Base-by-base conservation (phyloP, 2,113 vertebrate genomes). In the Tamias sibiricus region DNA sequence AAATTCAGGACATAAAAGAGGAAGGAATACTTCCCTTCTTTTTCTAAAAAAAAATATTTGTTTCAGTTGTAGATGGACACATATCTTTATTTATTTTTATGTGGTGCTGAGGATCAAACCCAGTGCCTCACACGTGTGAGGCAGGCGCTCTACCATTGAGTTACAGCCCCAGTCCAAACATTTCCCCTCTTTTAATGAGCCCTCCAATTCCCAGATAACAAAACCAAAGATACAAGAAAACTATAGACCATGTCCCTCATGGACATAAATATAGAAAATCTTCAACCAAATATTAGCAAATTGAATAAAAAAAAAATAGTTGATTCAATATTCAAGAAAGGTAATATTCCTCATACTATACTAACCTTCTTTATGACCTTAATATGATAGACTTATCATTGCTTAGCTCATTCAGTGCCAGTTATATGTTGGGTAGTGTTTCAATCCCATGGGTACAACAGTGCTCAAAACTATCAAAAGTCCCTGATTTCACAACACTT, bases 181-280 rank as follows among this genome's bases (percentile, higher is more conserved):
- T n/a, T n/a, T n/a, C 66, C 62, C 22, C 2, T 44, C n/a, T 90
- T 80, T 87, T 26, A 85, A 52, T 49, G 40, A 83, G 62, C 12
- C 13, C 8, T 69, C 44, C 24, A 54, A 62, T 92, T 94, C n/a
- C 26, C 30, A 54, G 59, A 90, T 14, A 79, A 12, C 49, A 82
- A 92, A 94, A 72, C 13, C 20, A 80, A 97, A 59, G 19, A 64
- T 14, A 26, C 6, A 64, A 72, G 9, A 86, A 96, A 96, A 84
- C n/a, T 74, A 93, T 5, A 94, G 24, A 82, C 44, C 22, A 75
- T 22, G 22, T 42, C 47, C 32, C 10, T 75, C 68, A 11, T 59
- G 64, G 54, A 71, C n/a, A 74, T 1, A 49, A 6, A 69, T 76
- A 6, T 8, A 52, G 93, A 96, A 80, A 59, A 47, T 11, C 32